These are phyloP conservation scores for Oreortyx pictus DNA, from an alignment of 2,797 vertebrate genomes.

Conservation along the genomic window DNA sequence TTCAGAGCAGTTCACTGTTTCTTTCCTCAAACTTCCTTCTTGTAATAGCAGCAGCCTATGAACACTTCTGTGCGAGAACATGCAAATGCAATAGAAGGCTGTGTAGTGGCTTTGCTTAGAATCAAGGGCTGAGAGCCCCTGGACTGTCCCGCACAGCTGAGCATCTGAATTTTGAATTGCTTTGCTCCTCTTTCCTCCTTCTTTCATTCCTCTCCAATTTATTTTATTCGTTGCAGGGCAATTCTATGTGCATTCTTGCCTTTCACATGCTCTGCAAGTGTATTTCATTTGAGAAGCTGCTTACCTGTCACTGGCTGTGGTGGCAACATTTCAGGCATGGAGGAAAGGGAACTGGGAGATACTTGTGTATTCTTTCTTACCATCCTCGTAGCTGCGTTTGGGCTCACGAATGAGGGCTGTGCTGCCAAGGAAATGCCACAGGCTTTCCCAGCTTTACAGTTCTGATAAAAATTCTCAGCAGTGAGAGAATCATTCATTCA, in stretches of 20 bases:
- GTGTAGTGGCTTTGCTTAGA: too few relatives aligned
- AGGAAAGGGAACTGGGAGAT: neutral
- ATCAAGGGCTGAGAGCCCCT: neutral
- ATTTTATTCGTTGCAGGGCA: accelerated
- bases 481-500: neutral
- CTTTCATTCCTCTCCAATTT: accelerated
- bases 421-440: slow-evolving; percentile 4
- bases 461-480: slow-evolving; percentile 30
- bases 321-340: neutral
- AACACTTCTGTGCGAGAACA: accelerated
- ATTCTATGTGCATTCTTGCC: neutral
- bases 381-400: accelerated
- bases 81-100: neutral
- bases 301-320: neutral
- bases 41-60: neutral
- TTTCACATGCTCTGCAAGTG: neutral
- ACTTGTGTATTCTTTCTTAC: neutral
- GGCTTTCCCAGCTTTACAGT: slow-evolving; percentile 6
- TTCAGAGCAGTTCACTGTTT: neutral
- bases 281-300: neutral
- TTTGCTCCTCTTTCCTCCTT: neutral
- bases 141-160: neutral
- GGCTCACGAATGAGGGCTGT: neutral
- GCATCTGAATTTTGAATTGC: accelerated
- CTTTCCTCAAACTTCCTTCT: neutral